phyloP scores from a whole-genome alignment of 2,888 invertebrate species.

The Lymantria monacha region DNA sequence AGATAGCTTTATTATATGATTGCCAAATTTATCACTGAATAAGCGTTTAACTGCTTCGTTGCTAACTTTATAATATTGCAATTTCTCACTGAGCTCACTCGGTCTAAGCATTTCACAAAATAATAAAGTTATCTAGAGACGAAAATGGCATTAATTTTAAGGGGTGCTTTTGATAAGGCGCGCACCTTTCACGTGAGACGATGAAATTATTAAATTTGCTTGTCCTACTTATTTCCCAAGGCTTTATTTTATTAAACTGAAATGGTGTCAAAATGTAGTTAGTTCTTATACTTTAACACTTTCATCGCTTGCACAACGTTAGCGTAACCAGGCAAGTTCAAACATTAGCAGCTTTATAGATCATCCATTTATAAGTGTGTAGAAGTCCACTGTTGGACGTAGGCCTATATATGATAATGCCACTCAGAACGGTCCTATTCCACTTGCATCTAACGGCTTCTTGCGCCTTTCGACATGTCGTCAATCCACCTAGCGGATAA shows the following conservation, averaged over 20 bases:
- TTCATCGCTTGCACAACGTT: too few species aligned
- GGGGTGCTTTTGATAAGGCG: slow-evolving; percentile 32
- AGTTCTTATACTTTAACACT: slow-evolving; percentile 8
- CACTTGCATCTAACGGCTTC: too few species aligned
- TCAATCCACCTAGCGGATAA: too few species aligned
- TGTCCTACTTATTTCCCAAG: slow-evolving; percentile 43
- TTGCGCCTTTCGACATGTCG: too few species aligned
- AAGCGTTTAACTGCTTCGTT: background rate
- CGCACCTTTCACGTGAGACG: slow-evolving; percentile 26
- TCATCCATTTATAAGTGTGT: too few species aligned
- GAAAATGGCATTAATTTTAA: slow-evolving; percentile 39
- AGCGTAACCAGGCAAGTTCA: too few species aligned
- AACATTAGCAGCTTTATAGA: too few species aligned
- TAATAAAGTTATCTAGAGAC: slow-evolving; percentile 25
- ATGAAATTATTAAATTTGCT: slow-evolving; percentile 46
- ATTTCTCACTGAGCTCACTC: background rate
- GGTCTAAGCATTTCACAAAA: slow-evolving; percentile 3
- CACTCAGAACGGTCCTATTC: too few species aligned
- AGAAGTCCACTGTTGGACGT: too few species aligned
- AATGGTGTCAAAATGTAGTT: slow-evolving; percentile 18
- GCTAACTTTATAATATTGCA: background rate
- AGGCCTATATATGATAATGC: too few species aligned
- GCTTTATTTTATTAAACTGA: slow-evolving; percentile 19
- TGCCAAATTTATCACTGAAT: too few species aligned
- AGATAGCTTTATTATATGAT: too few species aligned